Percentiles rank a stretch among this genome's conserved stretches.
Conservation (phyloP, 2,797 vertebrate genomes). For the Hemitrygon akajei region DNA sequence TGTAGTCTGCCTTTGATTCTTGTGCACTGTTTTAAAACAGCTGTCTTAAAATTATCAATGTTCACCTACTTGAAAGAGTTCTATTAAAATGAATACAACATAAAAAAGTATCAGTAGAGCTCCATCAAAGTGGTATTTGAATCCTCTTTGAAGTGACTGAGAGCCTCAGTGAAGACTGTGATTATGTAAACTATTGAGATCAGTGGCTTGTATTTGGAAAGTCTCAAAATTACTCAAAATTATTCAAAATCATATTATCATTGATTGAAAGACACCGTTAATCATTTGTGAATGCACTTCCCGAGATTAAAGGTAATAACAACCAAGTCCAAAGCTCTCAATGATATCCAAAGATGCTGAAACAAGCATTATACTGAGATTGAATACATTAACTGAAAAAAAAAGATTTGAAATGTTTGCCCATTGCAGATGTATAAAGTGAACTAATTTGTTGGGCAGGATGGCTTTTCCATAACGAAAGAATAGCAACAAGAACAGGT, state of each 20-base stretch:
- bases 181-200: slow-evolving; percentile 12
- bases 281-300: neutral
- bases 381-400: neutral
- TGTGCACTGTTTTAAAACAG: neutral
- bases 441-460: neutral
- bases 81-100: neutral
- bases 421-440: neutral
- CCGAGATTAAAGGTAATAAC: neutral
- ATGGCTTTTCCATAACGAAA: neutral
- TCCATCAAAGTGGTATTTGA: slow-evolving; percentile 9
- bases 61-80: neutral
- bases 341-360: neutral
- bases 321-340: neutral
- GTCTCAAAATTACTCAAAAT: neutral
- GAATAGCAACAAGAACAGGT: too few species aligned
- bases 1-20: slow-evolving; percentile 15
- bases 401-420: neutral
- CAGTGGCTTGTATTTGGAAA: neutral
- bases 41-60: neutral
- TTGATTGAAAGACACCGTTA: neutral
- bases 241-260: slow-evolving; percentile 1
- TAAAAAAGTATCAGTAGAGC: neutral
- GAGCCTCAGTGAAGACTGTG: neutral
- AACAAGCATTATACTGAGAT: neutral
- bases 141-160: slow-evolving; percentile 19